Evolutionary conservation across 92 coral and sea anemone species (phyloP), one percentile per base, ranked within the genome.

Genomic region (Epizoanthus illoricatus): DNA sequence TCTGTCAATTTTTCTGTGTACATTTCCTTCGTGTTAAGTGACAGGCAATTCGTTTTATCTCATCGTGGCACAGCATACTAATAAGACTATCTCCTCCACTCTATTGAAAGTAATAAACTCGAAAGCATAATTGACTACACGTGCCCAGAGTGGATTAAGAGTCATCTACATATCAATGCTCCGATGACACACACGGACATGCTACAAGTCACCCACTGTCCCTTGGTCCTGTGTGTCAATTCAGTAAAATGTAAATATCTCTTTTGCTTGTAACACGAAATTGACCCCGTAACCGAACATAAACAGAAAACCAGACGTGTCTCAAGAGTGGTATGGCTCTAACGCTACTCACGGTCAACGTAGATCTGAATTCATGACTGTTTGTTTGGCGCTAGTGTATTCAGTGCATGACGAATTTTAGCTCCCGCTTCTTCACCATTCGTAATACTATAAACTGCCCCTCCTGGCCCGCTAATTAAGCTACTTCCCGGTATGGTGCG

Each of bases 61-160:
- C 71, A 42, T 78, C 42, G 8, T 19, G 41, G 82, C 61, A 62
- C 47, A 42, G 71, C 81, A 76, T 62, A 19, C 60, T 40, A 62
- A 61, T 62, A 69, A 74, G 40, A 18, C n/a, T n/a, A 61, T 42
- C 71, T 45, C 73, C 59, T 45, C 40, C 42, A 28, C 67, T 36
- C 54, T 36, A n/a, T 42, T 63, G 71, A 78, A 62, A 62, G 57
- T 43, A 62, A 62, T 21, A 21, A 63, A 78, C 42, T 78, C 28
- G 41, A 60, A 63, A 63, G 59, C 33, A 63, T 85, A 85, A 88
- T 88, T 85, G 82, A 80, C 86, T 85, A 84, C 92, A 85, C 92
- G 89, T 85, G 92, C 86, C 92, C 75, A 81, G 80, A 84, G 84
- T 71, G 86, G 90, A 82, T 84, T 79, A 84, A 63, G 47, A 19